Evolutionary conservation across 2,113 vertebrate species (phyloP).

Genomic region (Heliornis fulica): DNA sequence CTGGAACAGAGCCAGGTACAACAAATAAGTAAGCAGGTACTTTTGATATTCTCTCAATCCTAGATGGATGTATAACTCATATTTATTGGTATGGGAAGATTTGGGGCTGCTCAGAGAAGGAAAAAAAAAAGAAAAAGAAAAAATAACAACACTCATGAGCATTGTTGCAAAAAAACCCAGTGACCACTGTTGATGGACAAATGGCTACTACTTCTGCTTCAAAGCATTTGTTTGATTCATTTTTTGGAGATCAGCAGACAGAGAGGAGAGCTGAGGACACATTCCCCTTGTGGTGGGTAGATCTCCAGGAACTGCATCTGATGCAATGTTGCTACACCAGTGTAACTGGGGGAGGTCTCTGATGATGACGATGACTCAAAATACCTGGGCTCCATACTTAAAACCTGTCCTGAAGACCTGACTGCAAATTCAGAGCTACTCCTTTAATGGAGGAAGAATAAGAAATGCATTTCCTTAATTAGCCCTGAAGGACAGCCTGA

Average conservation of each 20-base stretch:
- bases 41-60: constrained; percentile 20
- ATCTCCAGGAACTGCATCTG: not conserved
- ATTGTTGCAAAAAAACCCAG: constrained; percentile 3
- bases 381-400: not conserved
- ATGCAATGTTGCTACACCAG: not conserved
- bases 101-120: not conserved
- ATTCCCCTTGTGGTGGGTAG: not conserved
- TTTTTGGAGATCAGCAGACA: not conserved
- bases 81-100: constrained; percentile 44
- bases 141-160: not conserved
- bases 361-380: not conserved
- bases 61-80: constrained; percentile 47
- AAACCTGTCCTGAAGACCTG: not conserved
- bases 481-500: not conserved
- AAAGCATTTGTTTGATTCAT: not conserved
- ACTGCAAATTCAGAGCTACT: constrained; percentile 27
- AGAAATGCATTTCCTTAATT: constrained; percentile 22
- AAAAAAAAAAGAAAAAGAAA: not conserved
- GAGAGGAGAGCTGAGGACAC: not conserved
- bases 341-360: not conserved
- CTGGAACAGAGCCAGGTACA: constrained; percentile 38
- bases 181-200: not conserved
- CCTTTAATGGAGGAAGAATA: not conserved
- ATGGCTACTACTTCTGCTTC: not conserved
- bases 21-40: not conserved